Evolutionary conservation across 1,140 invertebrate species (phyloP).

Genomic region (Papilio polytes): DNA sequence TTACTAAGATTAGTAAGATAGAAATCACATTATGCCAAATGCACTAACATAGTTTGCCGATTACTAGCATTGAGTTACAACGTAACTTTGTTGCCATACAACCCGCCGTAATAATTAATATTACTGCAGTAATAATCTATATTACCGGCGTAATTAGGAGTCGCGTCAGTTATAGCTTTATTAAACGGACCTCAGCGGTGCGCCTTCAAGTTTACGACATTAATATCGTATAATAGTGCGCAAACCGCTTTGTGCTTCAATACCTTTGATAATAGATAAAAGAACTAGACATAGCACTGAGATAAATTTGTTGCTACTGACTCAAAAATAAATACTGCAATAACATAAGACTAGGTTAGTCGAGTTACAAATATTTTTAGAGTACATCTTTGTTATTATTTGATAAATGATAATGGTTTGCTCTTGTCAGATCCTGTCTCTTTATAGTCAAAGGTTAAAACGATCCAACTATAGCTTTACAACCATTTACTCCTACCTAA

Average conservation of each 20-base stretch:
- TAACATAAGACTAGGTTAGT: not conserved
- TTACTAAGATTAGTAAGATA: no score
- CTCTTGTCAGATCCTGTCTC: not conserved
- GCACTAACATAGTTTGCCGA: not conserved
- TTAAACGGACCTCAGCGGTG: constrained; percentile 44
- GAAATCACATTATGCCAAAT: not conserved
- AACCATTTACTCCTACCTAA: constrained; percentile 17
- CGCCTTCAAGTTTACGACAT: constrained; percentile 49
- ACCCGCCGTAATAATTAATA: constrained; percentile 52
- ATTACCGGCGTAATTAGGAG: constrained; percentile 47
- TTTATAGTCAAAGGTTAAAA: not conserved
- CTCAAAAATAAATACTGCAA: no score
- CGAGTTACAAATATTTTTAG: not conserved
- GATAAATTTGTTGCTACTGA: no score
- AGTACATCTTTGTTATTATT: not conserved
- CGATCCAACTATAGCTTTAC: constrained; percentile 5
- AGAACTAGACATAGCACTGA: not conserved
- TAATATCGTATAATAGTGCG: constrained; percentile 47
- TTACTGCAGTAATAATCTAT: constrained; percentile 54
- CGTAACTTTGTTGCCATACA: constrained; percentile 49
- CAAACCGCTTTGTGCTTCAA: constrained; percentile 18
- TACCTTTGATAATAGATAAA: not conserved
- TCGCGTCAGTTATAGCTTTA: constrained; percentile 52
- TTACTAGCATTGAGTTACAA: constrained; percentile 45
- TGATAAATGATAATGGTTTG: not conserved